phyloP scores from a whole-genome alignment of 2,113 vertebrate species.

The Bucco capensis region DNA sequence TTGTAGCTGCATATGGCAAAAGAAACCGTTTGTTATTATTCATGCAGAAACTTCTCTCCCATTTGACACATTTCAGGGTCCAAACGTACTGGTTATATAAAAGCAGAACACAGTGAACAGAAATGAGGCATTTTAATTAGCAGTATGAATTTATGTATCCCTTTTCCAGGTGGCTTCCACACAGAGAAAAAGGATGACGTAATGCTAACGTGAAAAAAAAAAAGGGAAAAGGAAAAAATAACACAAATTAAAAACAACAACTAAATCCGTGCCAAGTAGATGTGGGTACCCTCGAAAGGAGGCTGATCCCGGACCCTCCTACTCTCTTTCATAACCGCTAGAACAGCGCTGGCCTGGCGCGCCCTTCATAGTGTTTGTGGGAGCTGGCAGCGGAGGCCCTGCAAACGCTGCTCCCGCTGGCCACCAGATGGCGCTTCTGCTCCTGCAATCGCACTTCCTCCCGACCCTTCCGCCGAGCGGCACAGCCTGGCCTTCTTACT shows the following conservation, averaged over 20 bases:
- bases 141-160: background rate
- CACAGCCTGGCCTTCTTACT: no score
- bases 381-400: no score
- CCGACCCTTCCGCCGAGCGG: background rate
- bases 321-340: background rate
- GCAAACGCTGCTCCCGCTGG: background rate
- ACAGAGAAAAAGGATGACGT: background rate
- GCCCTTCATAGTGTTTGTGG: no score
- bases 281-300: background rate
- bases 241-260: background rate
- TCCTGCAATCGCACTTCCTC: background rate
- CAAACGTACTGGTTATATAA: background rate
- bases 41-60: background rate
- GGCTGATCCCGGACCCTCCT: background rate
- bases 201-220: background rate
- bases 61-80: background rate
- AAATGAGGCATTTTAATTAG: background rate
- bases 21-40: background rate
- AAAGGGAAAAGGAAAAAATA: background rate
- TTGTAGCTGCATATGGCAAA: background rate
- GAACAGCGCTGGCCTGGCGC: accelerated
- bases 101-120: background rate
- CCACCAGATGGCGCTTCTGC: slow-evolving; percentile 57
- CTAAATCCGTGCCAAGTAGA: accelerated
- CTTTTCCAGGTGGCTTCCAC: background rate